Percentiles rank a stretch among this genome's conserved stretches.
Evolutionary conservation across 2,113 vertebrate genomes (phyloP).

Genomic region (Clarias batrachus): DNA sequence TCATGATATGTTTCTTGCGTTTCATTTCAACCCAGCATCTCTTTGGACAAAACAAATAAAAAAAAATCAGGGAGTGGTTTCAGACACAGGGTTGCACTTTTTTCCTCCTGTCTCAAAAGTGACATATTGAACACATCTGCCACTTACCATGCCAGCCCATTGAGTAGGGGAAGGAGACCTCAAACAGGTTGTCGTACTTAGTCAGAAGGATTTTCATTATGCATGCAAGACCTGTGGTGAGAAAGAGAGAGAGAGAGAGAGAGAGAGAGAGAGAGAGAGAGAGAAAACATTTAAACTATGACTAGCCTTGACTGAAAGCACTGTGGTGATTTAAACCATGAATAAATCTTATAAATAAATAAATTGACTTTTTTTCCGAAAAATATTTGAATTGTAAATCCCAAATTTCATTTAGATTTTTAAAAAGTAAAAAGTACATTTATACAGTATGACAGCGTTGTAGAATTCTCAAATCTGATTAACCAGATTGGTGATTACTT

Average conservation of each 20-base stretch:
- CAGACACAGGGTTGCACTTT: neutral
- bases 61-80: neutral
- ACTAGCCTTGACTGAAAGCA: slow-evolving; percentile 27
- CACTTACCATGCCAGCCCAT: slow-evolving; percentile 77
- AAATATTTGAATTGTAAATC: neutral
- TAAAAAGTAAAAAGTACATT: neutral
- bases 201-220: slow-evolving; percentile 74
- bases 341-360: neutral
- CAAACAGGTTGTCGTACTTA: slow-evolving; percentile 76
- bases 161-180: slow-evolving; percentile 74
- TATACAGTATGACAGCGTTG: neutral
- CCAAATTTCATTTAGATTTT: neutral
- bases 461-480: neutral
- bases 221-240: slow-evolving; percentile 67
- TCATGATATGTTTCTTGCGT: neutral
- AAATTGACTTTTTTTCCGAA: neutral
- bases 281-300: slow-evolving; percentile 41
- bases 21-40: neutral
- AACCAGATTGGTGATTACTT: neutral
- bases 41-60: neutral
- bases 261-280: slow-evolving; percentile 24
- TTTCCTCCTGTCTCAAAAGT: slow-evolving; percentile 14
- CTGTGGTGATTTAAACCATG: slow-evolving; percentile 15
- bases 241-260: slow-evolving; percentile 12
- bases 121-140: slow-evolving; percentile 26